Conservation (phyloP, 2,797 vertebrate genomes). For the Anableps anableps region DNA sequence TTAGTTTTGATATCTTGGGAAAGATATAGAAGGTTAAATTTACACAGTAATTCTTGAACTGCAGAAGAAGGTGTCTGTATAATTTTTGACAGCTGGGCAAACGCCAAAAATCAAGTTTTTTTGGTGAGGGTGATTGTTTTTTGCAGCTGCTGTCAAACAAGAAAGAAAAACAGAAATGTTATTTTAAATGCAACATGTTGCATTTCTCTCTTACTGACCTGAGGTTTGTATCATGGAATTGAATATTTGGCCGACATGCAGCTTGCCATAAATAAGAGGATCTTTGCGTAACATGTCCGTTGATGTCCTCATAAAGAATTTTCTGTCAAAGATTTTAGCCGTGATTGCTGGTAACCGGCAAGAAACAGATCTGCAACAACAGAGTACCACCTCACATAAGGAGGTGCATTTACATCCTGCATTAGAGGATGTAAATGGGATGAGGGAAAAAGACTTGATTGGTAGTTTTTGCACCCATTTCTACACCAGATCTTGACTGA, state of each 20-base stretch:
- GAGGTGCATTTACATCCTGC: neutral
- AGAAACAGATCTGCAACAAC: neutral
- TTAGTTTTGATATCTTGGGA: constrained; percentile 14
- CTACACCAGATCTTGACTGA: neutral
- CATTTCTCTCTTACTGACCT: neutral
- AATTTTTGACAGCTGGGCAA: constrained; percentile 50
- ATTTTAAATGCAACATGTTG: neutral
- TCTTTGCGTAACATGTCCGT: neutral
- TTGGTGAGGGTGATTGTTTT: constrained; percentile 23
- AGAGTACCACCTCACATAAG: neutral
- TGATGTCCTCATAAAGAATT: neutral
- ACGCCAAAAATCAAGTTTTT: constrained; percentile 40
- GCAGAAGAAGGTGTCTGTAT: constrained; percentile 18
- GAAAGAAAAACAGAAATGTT: constrained; percentile 20
- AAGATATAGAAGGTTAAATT: constrained; percentile 14
- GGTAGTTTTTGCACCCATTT: neutral
- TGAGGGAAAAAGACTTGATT: neutral
- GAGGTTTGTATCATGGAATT: constrained; percentile 9
- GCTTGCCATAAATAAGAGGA: neutral
- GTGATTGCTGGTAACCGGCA: neutral
- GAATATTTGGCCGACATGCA: neutral
- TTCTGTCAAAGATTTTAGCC: neutral
- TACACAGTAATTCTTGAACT: constrained; percentile 9
- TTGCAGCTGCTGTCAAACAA: constrained; percentile 45
- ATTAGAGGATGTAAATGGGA: neutral